Conservation (phyloP, 1,140 invertebrate species). For the Neodiprion virginianus region DNA sequence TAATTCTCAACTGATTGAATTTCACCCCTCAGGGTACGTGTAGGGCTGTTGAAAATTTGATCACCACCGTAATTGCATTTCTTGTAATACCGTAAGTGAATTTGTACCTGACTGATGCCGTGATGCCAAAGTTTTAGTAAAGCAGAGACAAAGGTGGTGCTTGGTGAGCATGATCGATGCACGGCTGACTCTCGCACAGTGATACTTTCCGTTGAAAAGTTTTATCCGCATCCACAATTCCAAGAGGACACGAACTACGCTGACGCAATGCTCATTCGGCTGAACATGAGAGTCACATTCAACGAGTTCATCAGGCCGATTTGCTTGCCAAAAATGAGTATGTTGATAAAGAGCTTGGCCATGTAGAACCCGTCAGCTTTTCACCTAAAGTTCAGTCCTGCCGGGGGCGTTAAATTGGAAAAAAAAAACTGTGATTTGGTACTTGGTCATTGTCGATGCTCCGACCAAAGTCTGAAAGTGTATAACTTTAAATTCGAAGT, state of each 20-base stretch:
- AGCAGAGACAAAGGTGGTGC: conserved; percentile 38
- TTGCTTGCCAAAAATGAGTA: conserved; percentile 63
- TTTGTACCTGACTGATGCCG: no score
- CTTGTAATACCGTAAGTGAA: no score
- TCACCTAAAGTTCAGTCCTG: conserved; percentile 50
- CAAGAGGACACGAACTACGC: conserved; percentile 43
- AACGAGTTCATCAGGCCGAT: conserved; percentile 58
- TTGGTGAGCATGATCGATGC: conserved; percentile 41
- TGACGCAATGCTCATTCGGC: conserved; percentile 55
- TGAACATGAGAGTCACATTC: conserved; percentile 51
- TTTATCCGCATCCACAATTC: conserved; percentile 42
- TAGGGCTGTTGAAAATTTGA: no score
- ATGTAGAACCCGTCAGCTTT: conserved; percentile 49
- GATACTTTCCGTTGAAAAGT: conserved; percentile 38
- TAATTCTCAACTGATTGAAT: no score
- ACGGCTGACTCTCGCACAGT: conserved; percentile 26
- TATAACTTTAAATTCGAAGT: no score
- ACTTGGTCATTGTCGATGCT: no score
- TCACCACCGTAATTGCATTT: no score
- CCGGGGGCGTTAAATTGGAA: conserved; percentile 39
- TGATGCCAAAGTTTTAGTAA: conserved; percentile 30
- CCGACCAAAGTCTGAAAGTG: no score
- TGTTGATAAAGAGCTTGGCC: conserved; percentile 21
- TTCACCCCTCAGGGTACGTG: no score
- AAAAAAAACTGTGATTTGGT: neutral